Evolutionary conservation across 2,113 vertebrate species (phyloP).

Genomic region (Alethe diademata): DNA sequence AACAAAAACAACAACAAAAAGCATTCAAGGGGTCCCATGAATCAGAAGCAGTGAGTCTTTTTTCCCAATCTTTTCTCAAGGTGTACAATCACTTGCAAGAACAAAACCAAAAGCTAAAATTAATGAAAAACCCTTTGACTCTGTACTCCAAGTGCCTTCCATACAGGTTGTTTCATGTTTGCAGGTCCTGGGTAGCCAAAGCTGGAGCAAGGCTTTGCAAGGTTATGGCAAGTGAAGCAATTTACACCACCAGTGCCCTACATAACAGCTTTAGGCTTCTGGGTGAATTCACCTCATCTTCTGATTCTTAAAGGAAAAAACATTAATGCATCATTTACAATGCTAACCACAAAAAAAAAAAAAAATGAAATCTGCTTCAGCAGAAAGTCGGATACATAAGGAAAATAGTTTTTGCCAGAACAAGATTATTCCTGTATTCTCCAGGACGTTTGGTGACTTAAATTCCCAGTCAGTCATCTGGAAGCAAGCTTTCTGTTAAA

Average conservation of each 20-base stretch:
- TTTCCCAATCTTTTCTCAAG: neutral
- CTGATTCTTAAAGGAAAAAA: constrained; percentile 27
- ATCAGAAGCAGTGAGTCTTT: neutral
- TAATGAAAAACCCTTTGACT: neutral
- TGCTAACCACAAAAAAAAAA: neutral
- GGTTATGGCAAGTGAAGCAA: neutral
- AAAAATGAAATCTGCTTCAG: neutral
- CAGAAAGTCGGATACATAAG: neutral
- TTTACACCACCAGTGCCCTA: neutral
- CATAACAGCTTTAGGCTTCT: neutral
- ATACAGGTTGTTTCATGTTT: neutral
- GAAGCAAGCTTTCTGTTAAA: neutral
- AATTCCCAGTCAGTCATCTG: neutral
- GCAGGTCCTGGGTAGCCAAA: neutral
- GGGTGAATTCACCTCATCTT: constrained; percentile 11
- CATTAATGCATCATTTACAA: constrained; percentile 15
- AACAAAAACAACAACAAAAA: neutral
- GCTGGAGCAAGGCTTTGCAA: neutral
- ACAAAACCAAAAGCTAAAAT: neutral
- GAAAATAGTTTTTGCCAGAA: neutral
- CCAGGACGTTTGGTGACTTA: neutral
- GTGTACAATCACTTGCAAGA: neutral
- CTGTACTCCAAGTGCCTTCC: neutral
- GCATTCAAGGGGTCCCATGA: neutral
- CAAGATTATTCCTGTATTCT: neutral